Conservation (phyloP, 2,888 invertebrate species). For the Agriopis leucophaearia region DNA sequence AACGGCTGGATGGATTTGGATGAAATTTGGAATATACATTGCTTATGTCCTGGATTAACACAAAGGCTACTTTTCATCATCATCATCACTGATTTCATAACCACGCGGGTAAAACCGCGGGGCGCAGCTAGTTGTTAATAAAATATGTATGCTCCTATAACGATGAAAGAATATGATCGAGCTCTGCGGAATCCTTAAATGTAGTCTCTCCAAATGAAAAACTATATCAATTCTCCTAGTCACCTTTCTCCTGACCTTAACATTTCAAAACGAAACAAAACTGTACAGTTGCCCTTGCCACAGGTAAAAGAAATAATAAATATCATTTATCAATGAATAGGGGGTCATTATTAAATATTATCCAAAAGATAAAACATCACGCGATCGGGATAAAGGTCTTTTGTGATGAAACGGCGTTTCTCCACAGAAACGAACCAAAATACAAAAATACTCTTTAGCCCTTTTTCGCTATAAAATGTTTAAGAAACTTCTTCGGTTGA, state of each 20-base stretch:
- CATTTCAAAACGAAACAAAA: conserved; percentile 48
- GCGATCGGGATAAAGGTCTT: conserved; percentile 58
- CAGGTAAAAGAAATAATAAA: conserved; percentile 55
- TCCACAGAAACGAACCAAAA: conserved; percentile 5
- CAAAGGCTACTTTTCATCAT: no score
- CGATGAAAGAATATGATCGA: no score
- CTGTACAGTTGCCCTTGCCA: conserved; percentile 59
- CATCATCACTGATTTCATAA: no score
- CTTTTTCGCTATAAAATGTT: conserved; percentile 7
- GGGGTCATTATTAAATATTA: conserved; percentile 53
- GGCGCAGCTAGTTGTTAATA: no score
- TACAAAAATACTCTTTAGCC: background rate
- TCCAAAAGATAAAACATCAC: conserved; percentile 60
- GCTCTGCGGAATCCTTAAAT: no score
- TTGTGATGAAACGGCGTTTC: conserved; percentile 40
- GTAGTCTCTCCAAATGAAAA: no score
- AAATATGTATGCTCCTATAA: no score
- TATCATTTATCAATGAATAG: conserved; percentile 55
- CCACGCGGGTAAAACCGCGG: no score
- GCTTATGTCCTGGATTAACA: no score
- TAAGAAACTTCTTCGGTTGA: background rate
- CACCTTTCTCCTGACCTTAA: conserved; percentile 53
- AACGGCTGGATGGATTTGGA: no score
- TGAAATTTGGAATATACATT: no score
- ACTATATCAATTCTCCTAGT: background rate